Evolutionary conservation across 2,797 vertebrate genomes (phyloP), one percentile per base, ranked within the genome.

Genomic region (Hirundo rustica): DNA sequence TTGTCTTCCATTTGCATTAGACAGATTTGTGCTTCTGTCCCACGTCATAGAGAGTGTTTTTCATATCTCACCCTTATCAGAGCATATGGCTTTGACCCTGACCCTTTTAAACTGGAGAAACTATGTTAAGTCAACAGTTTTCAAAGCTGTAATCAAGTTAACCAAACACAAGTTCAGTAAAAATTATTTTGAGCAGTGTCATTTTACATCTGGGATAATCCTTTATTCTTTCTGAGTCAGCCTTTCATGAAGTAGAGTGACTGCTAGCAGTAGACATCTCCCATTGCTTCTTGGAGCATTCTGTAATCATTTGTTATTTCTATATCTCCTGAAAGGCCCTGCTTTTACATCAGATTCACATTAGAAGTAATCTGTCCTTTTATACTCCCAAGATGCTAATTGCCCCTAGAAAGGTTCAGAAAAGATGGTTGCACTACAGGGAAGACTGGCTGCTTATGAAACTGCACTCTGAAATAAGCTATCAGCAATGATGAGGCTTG

Each of bases 11-110:
- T 48, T 36, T 54, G 44, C 34, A 3, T 81, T 68, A 47, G 51
- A 65, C n/a, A 84, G 68, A 81, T 92, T 53, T 62, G 25, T 74
- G 45, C 32, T 72, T 73, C 67, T 81, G 32, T 76, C 50, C 19
- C 16, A 2, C 13, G 54, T 88, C 67, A 23, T 3, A 7, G n/a
- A 26, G 71, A 54, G 23, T 61, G 65, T 26, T 74, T 77, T 65
- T 88, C 67, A 5, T 66, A 42, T 75, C 51, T 23, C 85, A 75
- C 55, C 64, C 70, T 90, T 87, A 64, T 92, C 90, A 60, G 51
- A 90, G 51, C 89, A 89, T 94, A 82, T 88, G 78, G 87, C 87
- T 94, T 90, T 95, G 88, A 72, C 90, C 83, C 71, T 38, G 88
- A 90, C 66, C 44, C 36, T 93, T 90, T 88, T 85, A 92, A 95